phyloP scores from a whole-genome alignment of 2,888 invertebrate genomes.

The Argyra leucocephala region DNA sequence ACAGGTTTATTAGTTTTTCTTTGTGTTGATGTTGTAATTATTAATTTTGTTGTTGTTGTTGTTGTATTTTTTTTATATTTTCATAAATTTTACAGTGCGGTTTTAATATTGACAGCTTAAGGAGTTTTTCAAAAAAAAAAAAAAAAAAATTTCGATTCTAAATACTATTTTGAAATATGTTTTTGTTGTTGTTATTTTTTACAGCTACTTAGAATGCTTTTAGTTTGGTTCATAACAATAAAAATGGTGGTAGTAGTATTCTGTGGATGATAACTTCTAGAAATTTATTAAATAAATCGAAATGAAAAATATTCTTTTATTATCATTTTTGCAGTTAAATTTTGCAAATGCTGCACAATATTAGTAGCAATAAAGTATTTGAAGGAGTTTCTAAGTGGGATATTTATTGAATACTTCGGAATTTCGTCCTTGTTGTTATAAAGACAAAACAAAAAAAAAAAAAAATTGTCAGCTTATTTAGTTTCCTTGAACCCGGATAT shows the following conservation, averaged over 20 bases:
- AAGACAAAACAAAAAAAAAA: neutral
- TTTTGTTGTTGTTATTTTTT: too few species aligned
- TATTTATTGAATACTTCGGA: too few species aligned
- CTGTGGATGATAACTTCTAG: too few species aligned
- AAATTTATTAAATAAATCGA: too few species aligned
- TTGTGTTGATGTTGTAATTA: neutral
- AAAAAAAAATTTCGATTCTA: too few species aligned
- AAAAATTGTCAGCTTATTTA: neutral
- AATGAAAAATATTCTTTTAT: too few species aligned
- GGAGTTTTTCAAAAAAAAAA: neutral
- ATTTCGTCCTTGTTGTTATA: too few species aligned
- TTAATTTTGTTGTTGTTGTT: neutral
- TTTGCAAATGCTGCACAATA: neutral
- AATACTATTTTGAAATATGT: too few species aligned
- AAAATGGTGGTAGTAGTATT: too few species aligned
- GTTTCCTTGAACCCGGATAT: too few species aligned
- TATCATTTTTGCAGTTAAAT: neutral
- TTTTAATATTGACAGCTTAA: neutral
- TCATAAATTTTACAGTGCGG: neutral
- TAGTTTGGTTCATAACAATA: too few species aligned
- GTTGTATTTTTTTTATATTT: neutral
- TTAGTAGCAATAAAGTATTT: neutral
- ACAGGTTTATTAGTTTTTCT: conserved; percentile 6
- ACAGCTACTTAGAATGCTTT: too few species aligned
- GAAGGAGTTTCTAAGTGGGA: neutral